Evolutionary conservation across 2,888 invertebrate species (phyloP).

Genomic region (Apodemia hepburni): DNA sequence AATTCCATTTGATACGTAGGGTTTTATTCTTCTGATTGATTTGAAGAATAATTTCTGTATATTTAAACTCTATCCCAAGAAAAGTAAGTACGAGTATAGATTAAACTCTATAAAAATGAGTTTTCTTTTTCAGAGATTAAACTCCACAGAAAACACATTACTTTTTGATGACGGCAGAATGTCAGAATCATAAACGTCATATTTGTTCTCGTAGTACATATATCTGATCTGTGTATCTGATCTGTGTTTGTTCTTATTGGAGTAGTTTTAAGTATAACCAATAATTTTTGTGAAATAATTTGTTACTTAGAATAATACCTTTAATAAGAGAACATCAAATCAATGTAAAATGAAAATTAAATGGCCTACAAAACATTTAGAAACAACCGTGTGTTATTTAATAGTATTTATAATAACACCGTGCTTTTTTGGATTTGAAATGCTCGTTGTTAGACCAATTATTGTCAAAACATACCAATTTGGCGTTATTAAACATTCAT

Average conservation of each 20-base stretch:
- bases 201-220: background rate
- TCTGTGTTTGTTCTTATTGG: no score
- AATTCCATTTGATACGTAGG: no score
- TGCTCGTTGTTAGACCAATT: slow-evolving; percentile 45
- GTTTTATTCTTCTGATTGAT: no score
- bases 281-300: background rate
- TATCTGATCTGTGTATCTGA: background rate
- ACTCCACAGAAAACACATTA: background rate
- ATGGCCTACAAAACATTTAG: slow-evolving; percentile 19
- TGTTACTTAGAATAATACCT: background rate
- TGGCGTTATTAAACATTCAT: slow-evolving; percentile 36
- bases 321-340: no score
- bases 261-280: background rate
- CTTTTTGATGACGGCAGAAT: background rate
- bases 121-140: no score
- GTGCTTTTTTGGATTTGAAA: slow-evolving; percentile 47
- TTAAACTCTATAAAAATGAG: no score
- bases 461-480: slow-evolving; percentile 39
- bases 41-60: no score
- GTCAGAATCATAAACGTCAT: background rate
- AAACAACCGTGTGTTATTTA: slow-evolving; percentile 38
- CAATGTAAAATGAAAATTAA: background rate
- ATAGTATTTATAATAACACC: slow-evolving; percentile 46
- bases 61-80: no score
- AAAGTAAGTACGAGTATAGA: no score